Base-by-base conservation (phyloP, 2,888 invertebrate species). In the Ormyrus pomaceus region DNA sequence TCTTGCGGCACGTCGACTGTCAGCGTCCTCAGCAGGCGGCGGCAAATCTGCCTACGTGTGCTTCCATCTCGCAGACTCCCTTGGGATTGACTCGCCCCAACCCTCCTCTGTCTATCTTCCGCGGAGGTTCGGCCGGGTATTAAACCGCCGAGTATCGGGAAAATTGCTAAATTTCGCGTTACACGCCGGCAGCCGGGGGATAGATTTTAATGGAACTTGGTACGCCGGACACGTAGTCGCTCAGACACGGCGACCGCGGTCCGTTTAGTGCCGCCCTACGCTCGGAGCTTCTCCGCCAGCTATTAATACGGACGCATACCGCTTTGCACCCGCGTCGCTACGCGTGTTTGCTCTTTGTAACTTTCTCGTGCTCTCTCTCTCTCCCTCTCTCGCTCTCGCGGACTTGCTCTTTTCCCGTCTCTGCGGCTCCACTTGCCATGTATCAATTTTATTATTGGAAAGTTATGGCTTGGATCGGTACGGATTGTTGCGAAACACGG, bases 161-260 rank as follows among this genome's bases (percentile, higher is more conserved):
- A 85, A 86, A 86, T 87, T 87, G 86, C 87, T 87, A 87, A 89
- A 88, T 89, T 88, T 86, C 87, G 77, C 83, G 85, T 83, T 84
- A 84, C 84, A 85, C 79, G 82, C 75, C 69, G 55, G 3, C 34
- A 0, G 79, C 83, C 80, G 34, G 34, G 34, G 84, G 87, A 88
- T 89, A 87, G 88, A 89, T 88, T 89, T 89, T 89, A 89, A 88
- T 89, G 87, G 87, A 86, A 46, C 83, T 89, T 88, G 85, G 88
- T 86, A 89, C 81, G 84, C 89, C 76, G 85, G 84, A 87, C 89
- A 89, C 88, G 89, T 89, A 89, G 86, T 87, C 88, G 87, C 88
- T 89, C 89, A 88, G 84, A 86, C 85, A 84, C 82, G 79, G 10
- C 61, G 46, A 34, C 19, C 45, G 53, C 4, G 50, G 59, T 55